Evolutionary conservation across 2,888 invertebrate genomes (phyloP).

Genomic region (Drosophila pegasa): DNA sequence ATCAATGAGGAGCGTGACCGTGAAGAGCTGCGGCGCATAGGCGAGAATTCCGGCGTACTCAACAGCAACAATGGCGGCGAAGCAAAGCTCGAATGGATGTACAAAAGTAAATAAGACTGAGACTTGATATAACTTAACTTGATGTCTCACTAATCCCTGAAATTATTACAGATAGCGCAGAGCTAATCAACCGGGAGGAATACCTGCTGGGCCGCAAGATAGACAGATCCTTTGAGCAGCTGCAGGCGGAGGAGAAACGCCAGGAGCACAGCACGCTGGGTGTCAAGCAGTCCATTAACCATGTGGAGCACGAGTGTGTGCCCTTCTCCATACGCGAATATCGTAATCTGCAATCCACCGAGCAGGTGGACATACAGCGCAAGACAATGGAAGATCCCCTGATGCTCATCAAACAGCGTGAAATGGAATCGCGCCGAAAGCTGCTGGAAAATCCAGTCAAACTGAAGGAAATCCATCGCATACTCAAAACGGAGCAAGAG

Average conservation of each 20-base stretch:
- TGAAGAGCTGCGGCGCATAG: constrained; percentile 88
- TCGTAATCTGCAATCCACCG: constrained; percentile 85
- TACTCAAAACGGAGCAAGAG: constrained; percentile 88
- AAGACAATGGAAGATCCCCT: constrained; percentile 98
- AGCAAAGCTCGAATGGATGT: constrained; percentile 94
- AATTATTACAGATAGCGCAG: constrained; percentile 68
- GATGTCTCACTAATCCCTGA: background rate
- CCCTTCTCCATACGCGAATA: constrained; percentile 89
- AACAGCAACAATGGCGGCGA: constrained; percentile 85
- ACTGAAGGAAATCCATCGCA: constrained; percentile 92
- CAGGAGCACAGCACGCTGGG: constrained; percentile 76
- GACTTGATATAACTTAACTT: rapidly evolving
- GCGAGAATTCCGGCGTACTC: constrained; percentile 86
- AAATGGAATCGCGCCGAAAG: constrained; percentile 93
- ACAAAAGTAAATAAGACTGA: constrained; percentile 87
- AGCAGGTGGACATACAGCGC: constrained; percentile 93
- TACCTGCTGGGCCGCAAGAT: constrained; percentile 91
- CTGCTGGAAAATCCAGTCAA: constrained; percentile 96
- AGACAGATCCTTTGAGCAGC: constrained; percentile 91
- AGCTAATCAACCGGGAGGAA: constrained; percentile 90
- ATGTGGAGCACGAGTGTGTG: constrained; percentile 90
- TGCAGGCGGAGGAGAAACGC: constrained; percentile 86
- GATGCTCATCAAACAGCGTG: constrained; percentile 94
- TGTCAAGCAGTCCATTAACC: constrained; percentile 87
- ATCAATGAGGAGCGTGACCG: constrained; percentile 88